phyloP scores from a whole-genome alignment of 1,140 invertebrate genomes.

The Argopecten irradians region DNA sequence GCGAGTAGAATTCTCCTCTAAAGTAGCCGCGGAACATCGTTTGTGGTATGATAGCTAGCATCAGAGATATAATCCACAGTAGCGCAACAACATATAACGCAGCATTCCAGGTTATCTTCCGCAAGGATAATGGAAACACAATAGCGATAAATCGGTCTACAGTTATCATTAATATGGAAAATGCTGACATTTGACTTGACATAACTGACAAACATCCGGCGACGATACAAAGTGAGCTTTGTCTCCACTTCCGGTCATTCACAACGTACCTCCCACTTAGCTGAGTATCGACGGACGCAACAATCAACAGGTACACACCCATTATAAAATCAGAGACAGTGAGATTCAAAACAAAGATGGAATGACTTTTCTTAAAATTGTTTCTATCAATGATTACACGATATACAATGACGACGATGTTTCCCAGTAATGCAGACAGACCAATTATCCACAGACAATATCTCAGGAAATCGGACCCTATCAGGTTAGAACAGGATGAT shows the following conservation, averaged over 20 bases:
- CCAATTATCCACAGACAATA: slow-evolving; percentile 55
- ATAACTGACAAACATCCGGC: not conserved
- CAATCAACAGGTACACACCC: not conserved
- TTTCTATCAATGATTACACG: not conserved
- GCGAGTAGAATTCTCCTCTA: slow-evolving; percentile 30
- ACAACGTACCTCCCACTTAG: not conserved
- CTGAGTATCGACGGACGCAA: not conserved
- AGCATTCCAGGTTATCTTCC: not conserved
- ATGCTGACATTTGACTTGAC: not conserved
- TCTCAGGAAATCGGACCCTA: slow-evolving; percentile 39
- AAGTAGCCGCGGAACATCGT: not conserved
- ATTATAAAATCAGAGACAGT: not conserved
- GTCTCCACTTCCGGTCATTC: not conserved
- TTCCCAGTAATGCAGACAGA: slow-evolving; percentile 52
- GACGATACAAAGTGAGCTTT: not conserved
- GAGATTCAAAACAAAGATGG: not conserved
- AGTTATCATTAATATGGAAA: not conserved
- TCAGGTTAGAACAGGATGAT: slow-evolving; percentile 57
- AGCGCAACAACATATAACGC: not conserved
- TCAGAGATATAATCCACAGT: not conserved
- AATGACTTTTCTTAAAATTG: not conserved
- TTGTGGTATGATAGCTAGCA: not conserved
- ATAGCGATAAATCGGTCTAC: slow-evolving; percentile 24
- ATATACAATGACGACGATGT: slow-evolving; percentile 52
- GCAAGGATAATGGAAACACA: not conserved